Base-by-base conservation (phyloP, 2,113 vertebrate genomes). In the Anoplopoma fimbria region DNA sequence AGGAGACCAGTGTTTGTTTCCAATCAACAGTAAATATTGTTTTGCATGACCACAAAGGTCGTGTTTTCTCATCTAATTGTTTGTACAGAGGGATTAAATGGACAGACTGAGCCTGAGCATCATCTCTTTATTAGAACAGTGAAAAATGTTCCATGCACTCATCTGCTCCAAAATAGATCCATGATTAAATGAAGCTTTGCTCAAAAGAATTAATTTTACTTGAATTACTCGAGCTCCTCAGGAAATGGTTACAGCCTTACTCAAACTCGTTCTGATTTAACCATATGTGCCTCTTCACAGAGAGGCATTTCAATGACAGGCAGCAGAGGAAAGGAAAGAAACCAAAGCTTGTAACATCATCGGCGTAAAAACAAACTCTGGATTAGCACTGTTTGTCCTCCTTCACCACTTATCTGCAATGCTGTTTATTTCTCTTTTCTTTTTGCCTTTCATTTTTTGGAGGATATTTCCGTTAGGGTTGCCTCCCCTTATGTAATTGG, bases 401-500 rank as follows among this genome's bases (percentile, higher is more conserved):
- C 9, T 61, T 12, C 40, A 34, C 38, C 40, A 31, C 38, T 13
- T 1, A 69, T 51, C 53, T 65, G n/a, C 53, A 69, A 31, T 61
- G 2, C 42, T 61, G 25, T 53, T 64, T 23, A 2, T 27, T 53
- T 58, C 10, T n/a, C 3, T n/a, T 27, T 40, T 42, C 40, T 49
- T 40, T 51, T 3, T 0, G 1, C 36, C 4, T 51, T 67, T 55
- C 9, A 23, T 2, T 57, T 68, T 57, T 10, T 38, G 21, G 9
- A n/a, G 40, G 17, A 47, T 25, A 1, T 68, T 47, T 78, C 47
- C 31, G 10, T 33, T 7, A 3, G 3, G 29, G 55, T n/a, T 27
- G 10, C 49, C 57, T 40, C 77, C 62, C 45, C 8, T 25, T 69
- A 75, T 82, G 49, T 81, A 60, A 87, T 82, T 84, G 69, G 57